These are phyloP conservation scores for Oligia latruncula DNA, from an alignment of 2,888 invertebrate genomes.

Conservation along the genomic window DNA sequence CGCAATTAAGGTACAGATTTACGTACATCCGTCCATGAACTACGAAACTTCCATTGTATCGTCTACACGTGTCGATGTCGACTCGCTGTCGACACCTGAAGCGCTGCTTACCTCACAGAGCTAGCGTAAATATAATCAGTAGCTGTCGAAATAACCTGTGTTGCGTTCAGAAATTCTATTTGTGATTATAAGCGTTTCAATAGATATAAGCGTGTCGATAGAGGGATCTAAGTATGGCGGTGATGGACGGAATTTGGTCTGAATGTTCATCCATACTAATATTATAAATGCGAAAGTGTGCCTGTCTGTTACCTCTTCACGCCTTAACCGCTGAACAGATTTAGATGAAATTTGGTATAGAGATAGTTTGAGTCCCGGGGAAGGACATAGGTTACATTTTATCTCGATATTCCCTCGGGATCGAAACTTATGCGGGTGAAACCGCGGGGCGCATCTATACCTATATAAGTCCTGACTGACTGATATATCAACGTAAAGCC, in stretches of 20 bases:
- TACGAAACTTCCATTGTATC: constrained; percentile 5
- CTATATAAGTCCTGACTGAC: too few relatives aligned
- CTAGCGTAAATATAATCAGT: constrained; percentile 54
- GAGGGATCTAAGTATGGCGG: background rate
- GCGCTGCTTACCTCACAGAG: constrained; percentile 33
- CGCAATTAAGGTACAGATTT: background rate
- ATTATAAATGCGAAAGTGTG: too few relatives aligned
- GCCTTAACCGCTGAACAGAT: too few relatives aligned
- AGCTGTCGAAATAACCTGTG: constrained; percentile 45
- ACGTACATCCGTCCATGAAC: background rate
- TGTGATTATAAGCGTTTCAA: constrained; percentile 28
- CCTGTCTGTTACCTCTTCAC: too few relatives aligned
- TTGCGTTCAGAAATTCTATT: constrained; percentile 45
- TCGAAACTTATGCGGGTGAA: too few relatives aligned
- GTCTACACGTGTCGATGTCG: constrained; percentile 2
- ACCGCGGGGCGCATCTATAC: too few relatives aligned
- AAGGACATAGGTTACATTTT: too few relatives aligned
- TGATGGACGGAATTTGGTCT: background rate
- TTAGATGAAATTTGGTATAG: too few relatives aligned
- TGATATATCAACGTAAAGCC: too few relatives aligned
- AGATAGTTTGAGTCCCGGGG: too few relatives aligned
- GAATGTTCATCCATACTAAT: background rate
- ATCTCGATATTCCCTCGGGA: too few relatives aligned
- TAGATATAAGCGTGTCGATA: background rate
- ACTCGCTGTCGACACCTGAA: constrained; percentile 39